A percentile compares a stretch with the other conserved stretches of the same genome.
Conservation (phyloP, 2,888 invertebrate genomes). For the Acronicta psi region DNA sequence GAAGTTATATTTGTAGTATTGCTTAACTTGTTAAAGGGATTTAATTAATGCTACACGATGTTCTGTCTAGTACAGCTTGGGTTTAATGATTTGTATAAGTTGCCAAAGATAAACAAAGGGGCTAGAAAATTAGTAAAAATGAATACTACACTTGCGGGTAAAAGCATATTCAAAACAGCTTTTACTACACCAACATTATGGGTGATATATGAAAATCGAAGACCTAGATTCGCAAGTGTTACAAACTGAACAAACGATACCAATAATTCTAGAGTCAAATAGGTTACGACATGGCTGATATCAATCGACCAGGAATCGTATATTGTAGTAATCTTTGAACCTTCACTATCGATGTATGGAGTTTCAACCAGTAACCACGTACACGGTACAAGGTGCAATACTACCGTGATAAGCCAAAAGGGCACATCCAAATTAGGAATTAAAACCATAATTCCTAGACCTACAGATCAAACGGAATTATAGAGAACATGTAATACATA, state of each 20-base stretch:
- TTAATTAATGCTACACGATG: not conserved
- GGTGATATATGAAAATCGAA: conserved; percentile 11
- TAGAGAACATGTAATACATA: not conserved
- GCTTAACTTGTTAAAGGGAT: conserved; percentile 2
- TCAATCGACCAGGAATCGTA: conserved; percentile 35
- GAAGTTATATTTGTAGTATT: conserved; percentile 11
- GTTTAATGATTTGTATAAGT: no score
- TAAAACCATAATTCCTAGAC: not conserved
- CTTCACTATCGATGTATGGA: conserved; percentile 15
- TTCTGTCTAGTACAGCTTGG: not conserved
- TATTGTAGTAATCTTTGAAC: conserved; percentile 45
- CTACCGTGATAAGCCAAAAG: conserved; percentile 9
- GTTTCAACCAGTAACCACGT: conserved; percentile 28
- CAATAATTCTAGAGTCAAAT: conserved; percentile 23
- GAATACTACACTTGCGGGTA: no score
- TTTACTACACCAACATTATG: no score
- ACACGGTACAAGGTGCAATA: conserved; percentile 9
- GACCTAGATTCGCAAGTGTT: conserved; percentile 11
- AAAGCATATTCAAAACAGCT: no score
- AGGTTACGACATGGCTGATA: conserved; percentile 42
- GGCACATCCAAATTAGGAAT: conserved; percentile 11
- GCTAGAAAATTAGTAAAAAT: no score
- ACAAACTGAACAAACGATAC: conserved; percentile 31
- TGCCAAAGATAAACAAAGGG: no score
- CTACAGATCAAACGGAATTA: not conserved